Evolutionary conservation across 2,888 invertebrate species (phyloP), one percentile per base, ranked within the genome.

Genomic region (Scaptomyza tumidula): DNA sequence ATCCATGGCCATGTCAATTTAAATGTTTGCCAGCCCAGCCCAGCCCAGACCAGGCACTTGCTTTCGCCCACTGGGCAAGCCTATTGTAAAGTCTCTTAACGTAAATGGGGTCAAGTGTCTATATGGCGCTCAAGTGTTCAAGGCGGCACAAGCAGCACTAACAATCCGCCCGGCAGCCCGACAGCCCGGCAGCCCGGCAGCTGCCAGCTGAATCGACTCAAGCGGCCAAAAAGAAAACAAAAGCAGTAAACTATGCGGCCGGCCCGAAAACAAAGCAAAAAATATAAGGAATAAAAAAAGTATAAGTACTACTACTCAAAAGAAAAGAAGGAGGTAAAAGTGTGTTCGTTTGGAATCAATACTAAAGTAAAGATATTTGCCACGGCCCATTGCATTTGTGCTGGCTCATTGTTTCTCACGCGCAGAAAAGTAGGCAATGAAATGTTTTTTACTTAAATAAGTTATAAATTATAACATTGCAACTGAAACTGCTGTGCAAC

Each of bases 101-200:
- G 35, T 19, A 41, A 84, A 88, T 70, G 78, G 75, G 88, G 88
- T 84, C 83, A 88, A 84, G 83, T 80, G 80, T 86, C 75, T 86
- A 72, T 88, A 80, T 78, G 85, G 69, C 56, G 61, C 69, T 86
- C 70, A 70, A 88, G 81, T 77, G 84, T 71, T 63, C 69, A 55
- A 82, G 80, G 80, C 72, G 63, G 75, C 60, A 60, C 64, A 55
- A 80, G 55, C 48, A 52, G 77, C 61, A 50, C 14, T 39, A 46
- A 16, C 45, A 48, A 16, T 0, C 55, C 1, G 29, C 10, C 10
- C 59, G 59, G n/a, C 43, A 10, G 10, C 9, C 45, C 13, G 24
- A 1, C 3, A n/a, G 1, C 33, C 33, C 35, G 13, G 6, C 29
- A 27, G 24, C n/a, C 24, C 27, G 27, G 27, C 27, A 45, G 39